Evolutionary conservation across 2,888 invertebrate genomes (phyloP), one percentile per base, ranked within the genome.

Genomic region (Drymonia ruficornis): DNA sequence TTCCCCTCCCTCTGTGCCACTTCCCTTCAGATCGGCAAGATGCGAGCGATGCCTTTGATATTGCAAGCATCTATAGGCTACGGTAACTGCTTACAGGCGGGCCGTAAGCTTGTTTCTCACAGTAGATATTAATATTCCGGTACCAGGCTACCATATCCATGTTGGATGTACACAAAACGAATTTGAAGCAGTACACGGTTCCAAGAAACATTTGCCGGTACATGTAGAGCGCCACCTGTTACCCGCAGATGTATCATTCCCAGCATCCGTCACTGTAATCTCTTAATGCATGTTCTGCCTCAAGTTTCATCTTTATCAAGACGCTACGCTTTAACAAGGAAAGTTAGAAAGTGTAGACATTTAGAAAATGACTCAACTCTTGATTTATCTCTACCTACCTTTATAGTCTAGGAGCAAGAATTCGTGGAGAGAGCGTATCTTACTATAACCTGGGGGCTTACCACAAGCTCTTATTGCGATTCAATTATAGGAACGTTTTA

Each of bases 231-330:
- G 12, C 23, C 54, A 50, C 61, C 67, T 67, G 64, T 54, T 52
- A 51, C 44, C 29, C 36, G 34, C 29, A 61, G 55, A 56, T 51
- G 46, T 62, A 57, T 60, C 49, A 50, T 49, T 55, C 50, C 47
- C 56, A 52, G 36, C 55, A 64, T 68, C 55, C 49, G 51, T 69
- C 62, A 65, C 49, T 49, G 59, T 62, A 62, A 68, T 65, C 66
- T 68, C 53, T 53, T 65, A 56, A 65, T 59, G 47, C 55, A 59
- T 62, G 61, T 62, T 53, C 50, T 48, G 54, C 31, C 49, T 15
- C 29, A 52, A 48, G 44, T 54, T 53, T 42, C 29, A 29, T 50
- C 19, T 29, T 51, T 52, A 59, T 38, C 53, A 64, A 54, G 34
- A 55, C 52, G 18, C 13, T 11, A 19, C 40, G 36, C 36, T 28